Evolutionary conservation across 2,797 vertebrate species (phyloP).

Genomic region (Catharus ustulatus): DNA sequence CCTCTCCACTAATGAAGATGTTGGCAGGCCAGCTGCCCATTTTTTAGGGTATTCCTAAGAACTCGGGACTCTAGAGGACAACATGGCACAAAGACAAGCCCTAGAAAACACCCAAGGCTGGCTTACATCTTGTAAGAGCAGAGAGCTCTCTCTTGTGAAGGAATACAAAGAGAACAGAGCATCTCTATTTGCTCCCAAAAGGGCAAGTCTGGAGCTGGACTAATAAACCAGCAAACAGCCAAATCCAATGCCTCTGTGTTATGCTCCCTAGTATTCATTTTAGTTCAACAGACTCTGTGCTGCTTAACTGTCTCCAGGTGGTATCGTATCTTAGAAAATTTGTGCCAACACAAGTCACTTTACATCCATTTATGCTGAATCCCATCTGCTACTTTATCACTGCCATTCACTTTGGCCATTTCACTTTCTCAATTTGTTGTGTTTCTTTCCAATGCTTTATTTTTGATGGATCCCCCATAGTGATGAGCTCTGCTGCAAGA

Average conservation of each 20-base stretch:
- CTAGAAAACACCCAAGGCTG: neutral
- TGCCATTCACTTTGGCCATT: neutral
- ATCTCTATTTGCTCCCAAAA: neutral
- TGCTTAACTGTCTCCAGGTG: neutral
- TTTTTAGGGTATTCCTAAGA: rapidly evolving
- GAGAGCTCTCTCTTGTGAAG: neutral
- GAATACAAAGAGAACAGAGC: neutral
- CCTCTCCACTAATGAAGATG: neutral
- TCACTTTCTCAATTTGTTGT: neutral
- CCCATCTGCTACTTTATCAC: neutral
- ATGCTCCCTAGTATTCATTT: neutral
- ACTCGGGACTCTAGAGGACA: neutral
- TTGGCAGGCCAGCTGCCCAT: neutral
- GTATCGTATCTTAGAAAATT: neutral
- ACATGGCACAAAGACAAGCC: neutral
- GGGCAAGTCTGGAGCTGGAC: neutral
- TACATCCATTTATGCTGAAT: neutral
- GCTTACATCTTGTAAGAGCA: neutral
- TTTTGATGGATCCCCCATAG: neutral
- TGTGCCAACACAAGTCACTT: neutral
- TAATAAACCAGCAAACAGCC: neutral
- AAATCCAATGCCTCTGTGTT: neutral
- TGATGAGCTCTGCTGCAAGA: neutral
- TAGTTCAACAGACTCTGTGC: neutral
- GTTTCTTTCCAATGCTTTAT: neutral